These are phyloP conservation scores for Pheosia gnoma DNA, from an alignment of 2,888 invertebrate genomes.

Conservation along the genomic window DNA sequence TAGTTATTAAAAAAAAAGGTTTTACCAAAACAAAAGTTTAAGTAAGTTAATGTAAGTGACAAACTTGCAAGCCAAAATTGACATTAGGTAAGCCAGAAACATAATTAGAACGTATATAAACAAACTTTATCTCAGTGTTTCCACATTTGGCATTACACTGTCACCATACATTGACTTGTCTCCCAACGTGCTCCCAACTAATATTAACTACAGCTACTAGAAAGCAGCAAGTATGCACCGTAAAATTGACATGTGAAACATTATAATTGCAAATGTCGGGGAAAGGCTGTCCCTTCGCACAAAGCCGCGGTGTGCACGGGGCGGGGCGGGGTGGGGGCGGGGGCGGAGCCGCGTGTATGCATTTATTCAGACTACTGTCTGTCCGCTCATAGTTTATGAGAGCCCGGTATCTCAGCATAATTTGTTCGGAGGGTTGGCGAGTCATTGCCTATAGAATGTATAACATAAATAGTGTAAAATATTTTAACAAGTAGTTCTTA, in stretches of 20 bases:
- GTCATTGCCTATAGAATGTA: not conserved
- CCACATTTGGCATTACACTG: too few relatives aligned
- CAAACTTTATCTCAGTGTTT: too few relatives aligned
- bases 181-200: not conserved
- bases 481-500: too few relatives aligned
- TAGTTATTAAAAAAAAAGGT: too few relatives aligned
- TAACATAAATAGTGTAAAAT: too few relatives aligned
- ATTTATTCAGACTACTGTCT: not conserved
- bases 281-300: slow-evolving; percentile 34
- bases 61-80: too few relatives aligned
- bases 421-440: not conserved
- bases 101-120: too few relatives aligned
- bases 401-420: not conserved
- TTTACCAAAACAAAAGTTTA: too few relatives aligned
- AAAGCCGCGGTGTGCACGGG: not conserved
- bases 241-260: slow-evolving; percentile 34
- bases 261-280: slow-evolving; percentile 38
- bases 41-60: too few relatives aligned
- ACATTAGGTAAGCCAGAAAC: too few relatives aligned
- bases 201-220: not conserved
- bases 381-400: not conserved
- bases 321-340: too few relatives aligned
- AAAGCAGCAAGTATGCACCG: slow-evolving; percentile 12
- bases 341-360: not conserved
- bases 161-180: too few relatives aligned